Evolutionary conservation across 2,888 invertebrate species (phyloP), one percentile per base, ranked within the genome.

Genomic region (Metellina segmentata): DNA sequence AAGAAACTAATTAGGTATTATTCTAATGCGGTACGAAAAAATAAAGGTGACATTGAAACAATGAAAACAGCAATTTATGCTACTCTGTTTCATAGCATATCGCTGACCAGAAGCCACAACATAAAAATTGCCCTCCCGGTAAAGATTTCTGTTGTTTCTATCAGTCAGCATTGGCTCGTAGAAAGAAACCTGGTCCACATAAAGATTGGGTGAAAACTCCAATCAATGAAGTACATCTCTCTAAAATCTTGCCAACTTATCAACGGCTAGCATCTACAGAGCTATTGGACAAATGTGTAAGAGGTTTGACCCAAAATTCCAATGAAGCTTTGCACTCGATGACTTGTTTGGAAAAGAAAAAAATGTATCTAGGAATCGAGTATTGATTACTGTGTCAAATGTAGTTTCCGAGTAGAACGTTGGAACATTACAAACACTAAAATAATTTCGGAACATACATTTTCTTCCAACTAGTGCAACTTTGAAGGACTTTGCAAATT

Each of bases 31-130:
- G 13, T 61, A 13, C 61, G 6, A 61, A 53, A 61, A 53, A 53
- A 81, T 48, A 81, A 81, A 20, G 81, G 69, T 81, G 13, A 81
- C 61, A 61, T 61, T 20, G 34, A 69, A 6, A 20, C 20, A 20
- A 81, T 81, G 81, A 81, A 81, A 81, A 81, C 81, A 52, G 81
- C 81, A 61, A 79, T 79, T 61, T 81, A 81, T 81, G 61, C 81
- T 34, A 48, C 81, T 4, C 69, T 81, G 20, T 71, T 49, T 49
- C 71, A 70, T 49, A 16, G 81, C 49, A 82, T 70, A 49, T 82
- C 81, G 5, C n/a, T 34, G 71, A 82, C 16, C 11, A 70, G n/a
- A 82, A 82, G 71, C 69, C 48, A 13, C 48, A 48, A n/a, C 70
- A 81, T 70, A 20, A n/a, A 8, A 48, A 13, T 9, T 70, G 70